These are phyloP conservation scores for Platycnemis pennipes DNA, from an alignment of 2,888 invertebrate species.

Conservation along the genomic window DNA sequence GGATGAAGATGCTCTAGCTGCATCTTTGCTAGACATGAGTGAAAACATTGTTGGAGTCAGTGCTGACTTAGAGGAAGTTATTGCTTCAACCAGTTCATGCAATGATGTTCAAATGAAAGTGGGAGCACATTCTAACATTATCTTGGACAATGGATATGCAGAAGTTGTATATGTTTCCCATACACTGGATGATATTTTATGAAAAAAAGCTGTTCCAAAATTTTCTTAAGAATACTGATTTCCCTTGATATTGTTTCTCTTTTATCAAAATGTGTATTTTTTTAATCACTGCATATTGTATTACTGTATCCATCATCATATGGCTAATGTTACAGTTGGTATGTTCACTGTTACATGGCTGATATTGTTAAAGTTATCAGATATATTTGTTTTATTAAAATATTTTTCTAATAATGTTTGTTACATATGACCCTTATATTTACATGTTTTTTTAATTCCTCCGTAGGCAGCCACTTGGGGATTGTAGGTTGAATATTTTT, in stretches of 20 bases:
- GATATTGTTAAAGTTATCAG: too few relatives aligned
- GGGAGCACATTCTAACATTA: not conserved
- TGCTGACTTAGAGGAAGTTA: not conserved
- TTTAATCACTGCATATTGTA: not conserved
- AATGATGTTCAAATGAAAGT: not conserved
- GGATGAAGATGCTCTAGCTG: not conserved
- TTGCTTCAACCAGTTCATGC: not conserved
- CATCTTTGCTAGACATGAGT: not conserved
- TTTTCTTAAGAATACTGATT: not conserved
- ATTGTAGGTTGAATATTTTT: too few relatives aligned
- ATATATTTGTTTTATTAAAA: too few relatives aligned
- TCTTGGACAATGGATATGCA: not conserved
- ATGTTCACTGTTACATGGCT: too few relatives aligned
- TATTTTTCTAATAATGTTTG: too few relatives aligned
- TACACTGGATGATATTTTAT: not conserved
- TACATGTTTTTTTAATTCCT: too few relatives aligned
- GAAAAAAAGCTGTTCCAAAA: not conserved
- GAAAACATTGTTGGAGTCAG: not conserved
- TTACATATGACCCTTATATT: too few relatives aligned
- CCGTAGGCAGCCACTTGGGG: too few relatives aligned
- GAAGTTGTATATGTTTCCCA: not conserved
- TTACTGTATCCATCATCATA: not conserved
- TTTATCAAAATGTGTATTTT: not conserved
- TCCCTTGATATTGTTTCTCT: not conserved
- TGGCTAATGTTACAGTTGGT: too few relatives aligned